Base-by-base conservation (phyloP, 2,113 vertebrate genomes). In the Carassius auratus region DNA sequence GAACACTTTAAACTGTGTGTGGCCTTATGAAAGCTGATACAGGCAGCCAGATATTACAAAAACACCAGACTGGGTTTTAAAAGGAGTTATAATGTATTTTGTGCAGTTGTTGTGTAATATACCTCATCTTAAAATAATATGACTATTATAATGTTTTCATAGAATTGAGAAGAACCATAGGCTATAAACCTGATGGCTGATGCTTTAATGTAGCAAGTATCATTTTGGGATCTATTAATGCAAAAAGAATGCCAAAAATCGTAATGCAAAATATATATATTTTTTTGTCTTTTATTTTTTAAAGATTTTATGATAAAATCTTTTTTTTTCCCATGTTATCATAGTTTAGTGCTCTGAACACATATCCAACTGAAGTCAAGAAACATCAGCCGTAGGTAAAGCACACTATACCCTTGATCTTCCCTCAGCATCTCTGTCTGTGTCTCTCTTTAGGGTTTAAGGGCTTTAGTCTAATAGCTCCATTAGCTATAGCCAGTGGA, bases 391-490 rank as follows among this genome's bases (percentile, higher is more conserved):
- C 21, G 8, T 62, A 42, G 14, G 12, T 61, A 61, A 61, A 78
- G 76, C 52, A 61, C 55, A 79, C 33, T 6, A 57, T 33, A 61
- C 21, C 76, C 55, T 62, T 79, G 76, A 79, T 21, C 33, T 30
- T 42, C 76, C 45, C 45, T 48, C 45, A 12, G 19, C 81, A 57
- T 77, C 80, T 74, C 42, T 81, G 42, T 81, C 45, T 75, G 73
- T 80, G 48, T 69, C 78, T 36, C 80, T 79, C 52, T 82, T 42
- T 61, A 55, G 74, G 48, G 64, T 83, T 73, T 59, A 77, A 45
- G 73, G 52, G 64, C 84, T 83, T 50, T 48, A 38, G 75, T 86
- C 73, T 88, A 86, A 88, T 88, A 79, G 81, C 87, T 86, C 75
- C 42, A 61, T 79, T 85, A 83, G 64, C 26, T 85, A 14, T 38